phyloP scores from a whole-genome alignment of 53 echinoderm and acorn worm species.

The Echinarachnius parma region DNA sequence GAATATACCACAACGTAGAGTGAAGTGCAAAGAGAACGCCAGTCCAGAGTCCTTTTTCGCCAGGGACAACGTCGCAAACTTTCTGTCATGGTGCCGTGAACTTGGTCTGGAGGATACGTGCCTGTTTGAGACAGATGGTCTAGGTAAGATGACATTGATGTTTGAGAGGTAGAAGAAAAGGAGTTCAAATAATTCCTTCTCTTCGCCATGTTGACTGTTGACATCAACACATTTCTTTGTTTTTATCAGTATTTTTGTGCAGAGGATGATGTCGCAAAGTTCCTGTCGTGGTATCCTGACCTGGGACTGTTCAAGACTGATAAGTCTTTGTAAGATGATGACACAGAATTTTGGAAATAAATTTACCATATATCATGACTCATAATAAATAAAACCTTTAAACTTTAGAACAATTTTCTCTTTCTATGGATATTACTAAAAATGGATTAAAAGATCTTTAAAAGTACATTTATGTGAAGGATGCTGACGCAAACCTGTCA shows the following conservation, averaged over 20 bases:
- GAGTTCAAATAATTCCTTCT: no score
- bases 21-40: constrained; percentile 74
- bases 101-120: constrained; percentile 90
- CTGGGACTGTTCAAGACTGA: constrained; percentile 96
- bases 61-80: constrained; percentile 87
- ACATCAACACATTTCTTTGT: no score
- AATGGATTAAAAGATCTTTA: no score
- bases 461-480: constrained; percentile 87
- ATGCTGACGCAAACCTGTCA: constrained; percentile 78
- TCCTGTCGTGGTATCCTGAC: constrained; percentile 80
- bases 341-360: no score
- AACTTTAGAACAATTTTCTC: no score
- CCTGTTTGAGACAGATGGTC: constrained; percentile 92
- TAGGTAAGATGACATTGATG: constrained; percentile 68
- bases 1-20: constrained; percentile 67
- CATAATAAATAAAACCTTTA: no score
- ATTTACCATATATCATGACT: no score
- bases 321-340: constrained; percentile 73
- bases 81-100: constrained; percentile 83
- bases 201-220: no score
- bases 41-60: constrained; percentile 83
- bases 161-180: no score
- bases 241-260: constrained; percentile 93
- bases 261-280: constrained; percentile 84
- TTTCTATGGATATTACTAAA: no score